Evolutionary conservation across 2,888 invertebrate species (phyloP).

Genomic region (Clitarchus hookeri): DNA sequence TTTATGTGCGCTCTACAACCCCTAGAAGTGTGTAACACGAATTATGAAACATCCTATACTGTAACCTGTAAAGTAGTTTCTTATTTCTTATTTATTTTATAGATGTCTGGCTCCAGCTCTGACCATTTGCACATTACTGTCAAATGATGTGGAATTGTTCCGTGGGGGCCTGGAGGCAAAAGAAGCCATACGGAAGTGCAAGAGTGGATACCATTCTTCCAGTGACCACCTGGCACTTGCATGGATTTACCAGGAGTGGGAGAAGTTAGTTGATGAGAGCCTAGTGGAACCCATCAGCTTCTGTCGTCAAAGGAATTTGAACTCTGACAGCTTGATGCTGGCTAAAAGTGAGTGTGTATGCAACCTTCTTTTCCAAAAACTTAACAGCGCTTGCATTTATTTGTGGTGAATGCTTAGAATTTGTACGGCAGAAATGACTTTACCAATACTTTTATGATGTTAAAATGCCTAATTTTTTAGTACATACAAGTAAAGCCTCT

Average conservation of each 20-base stretch:
- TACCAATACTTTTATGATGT: no score
- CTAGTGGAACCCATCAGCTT: conserved; percentile 52
- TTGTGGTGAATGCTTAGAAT: background rate
- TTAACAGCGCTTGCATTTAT: background rate
- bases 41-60: no score
- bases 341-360: conserved; percentile 57
- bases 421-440: no score
- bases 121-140: conserved; percentile 56
- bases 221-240: conserved; percentile 69
- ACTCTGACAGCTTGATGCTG: conserved; percentile 58
- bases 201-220: conserved; percentile 57
- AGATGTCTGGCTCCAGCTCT: conserved; percentile 60
- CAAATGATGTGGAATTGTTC: conserved; percentile 62
- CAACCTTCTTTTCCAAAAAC: background rate
- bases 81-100: conserved; percentile 29
- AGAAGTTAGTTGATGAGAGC: conserved; percentile 49
- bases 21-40: no score
- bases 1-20: no score
- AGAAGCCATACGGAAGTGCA: conserved; percentile 59
- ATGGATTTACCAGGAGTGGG: conserved; percentile 61
- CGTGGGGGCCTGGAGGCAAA: conserved; percentile 56
- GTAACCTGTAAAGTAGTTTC: no score
- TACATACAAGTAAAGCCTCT: no score
- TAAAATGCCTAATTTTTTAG: no score
- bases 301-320: conserved; percentile 56